Conservation (phyloP, 2,888 invertebrate genomes). For the Morpho helenor region DNA sequence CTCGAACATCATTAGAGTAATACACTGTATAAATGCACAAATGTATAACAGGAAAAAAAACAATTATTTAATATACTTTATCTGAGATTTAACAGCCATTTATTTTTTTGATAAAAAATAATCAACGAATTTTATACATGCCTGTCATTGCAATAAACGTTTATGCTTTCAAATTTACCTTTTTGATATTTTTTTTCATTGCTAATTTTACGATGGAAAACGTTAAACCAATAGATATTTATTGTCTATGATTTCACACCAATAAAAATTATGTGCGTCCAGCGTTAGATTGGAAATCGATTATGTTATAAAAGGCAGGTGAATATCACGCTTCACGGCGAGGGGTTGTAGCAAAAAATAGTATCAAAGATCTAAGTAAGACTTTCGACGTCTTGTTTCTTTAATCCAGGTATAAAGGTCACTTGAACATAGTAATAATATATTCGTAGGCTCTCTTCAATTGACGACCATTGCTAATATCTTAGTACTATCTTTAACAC, state of each 20-base stretch:
- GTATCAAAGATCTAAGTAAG: constrained; percentile 3
- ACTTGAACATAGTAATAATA: neutral
- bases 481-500: no score
- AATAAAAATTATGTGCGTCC: constrained; percentile 8
- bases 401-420: neutral
- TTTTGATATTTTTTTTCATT: neutral
- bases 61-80: no score
- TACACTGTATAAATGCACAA: no score
- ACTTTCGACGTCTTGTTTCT: neutral
- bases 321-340: constrained; percentile 4
- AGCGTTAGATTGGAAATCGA: constrained; percentile 6
- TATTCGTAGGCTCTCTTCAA: neutral
- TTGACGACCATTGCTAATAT: no score
- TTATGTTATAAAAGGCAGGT: constrained; percentile 12
- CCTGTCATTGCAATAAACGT: no score
- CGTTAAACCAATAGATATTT: constrained; percentile 5
- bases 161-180: no score
- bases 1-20: no score
- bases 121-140: no score
- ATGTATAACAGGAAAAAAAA: no score
- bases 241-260: constrained; percentile 7
- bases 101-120: no score
- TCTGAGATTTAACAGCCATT: no score
- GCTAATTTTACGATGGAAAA: neutral
- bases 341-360: constrained; percentile 9